Conservation (phyloP, 2,797 vertebrate genomes). For the Onychomys arenicola region DNA sequence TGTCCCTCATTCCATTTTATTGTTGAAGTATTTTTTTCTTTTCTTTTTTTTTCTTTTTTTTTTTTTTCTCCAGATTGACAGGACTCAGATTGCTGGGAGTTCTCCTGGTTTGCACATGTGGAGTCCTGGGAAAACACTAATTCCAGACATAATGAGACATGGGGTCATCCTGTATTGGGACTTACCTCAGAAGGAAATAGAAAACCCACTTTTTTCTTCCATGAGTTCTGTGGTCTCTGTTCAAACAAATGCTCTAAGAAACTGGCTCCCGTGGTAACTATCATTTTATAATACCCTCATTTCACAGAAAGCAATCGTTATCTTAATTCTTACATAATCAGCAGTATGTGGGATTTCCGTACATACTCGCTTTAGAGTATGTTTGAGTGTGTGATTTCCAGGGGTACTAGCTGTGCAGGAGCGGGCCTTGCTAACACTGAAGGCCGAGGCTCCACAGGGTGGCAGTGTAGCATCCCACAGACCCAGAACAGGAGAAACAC, state of each 20-base stretch:
- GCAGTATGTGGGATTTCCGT: background rate
- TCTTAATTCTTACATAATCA: background rate
- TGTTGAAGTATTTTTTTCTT: background rate
- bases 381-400: background rate
- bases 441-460: slow-evolving; percentile 82
- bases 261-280: background rate
- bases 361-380: background rate
- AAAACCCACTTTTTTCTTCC: background rate
- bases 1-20: background rate
- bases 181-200: background rate
- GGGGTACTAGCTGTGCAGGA: background rate
- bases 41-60: background rate
- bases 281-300: background rate
- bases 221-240: slow-evolving; percentile 16
- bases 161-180: background rate
- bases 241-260: slow-evolving; percentile 16
- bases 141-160: background rate
- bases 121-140: background rate
- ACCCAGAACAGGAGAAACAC: background rate
- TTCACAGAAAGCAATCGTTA: slow-evolving; percentile 23
- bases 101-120: background rate
- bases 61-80: background rate
- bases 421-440: background rate
- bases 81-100: background rate
- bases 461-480: slow-evolving; percentile 84